A percentile compares a stretch with the other conserved stretches of the same genome.
These are phyloP conservation scores for Ginglymostoma cirratum DNA, from an alignment of 2,113 vertebrate species.

Conservation along the genomic window DNA sequence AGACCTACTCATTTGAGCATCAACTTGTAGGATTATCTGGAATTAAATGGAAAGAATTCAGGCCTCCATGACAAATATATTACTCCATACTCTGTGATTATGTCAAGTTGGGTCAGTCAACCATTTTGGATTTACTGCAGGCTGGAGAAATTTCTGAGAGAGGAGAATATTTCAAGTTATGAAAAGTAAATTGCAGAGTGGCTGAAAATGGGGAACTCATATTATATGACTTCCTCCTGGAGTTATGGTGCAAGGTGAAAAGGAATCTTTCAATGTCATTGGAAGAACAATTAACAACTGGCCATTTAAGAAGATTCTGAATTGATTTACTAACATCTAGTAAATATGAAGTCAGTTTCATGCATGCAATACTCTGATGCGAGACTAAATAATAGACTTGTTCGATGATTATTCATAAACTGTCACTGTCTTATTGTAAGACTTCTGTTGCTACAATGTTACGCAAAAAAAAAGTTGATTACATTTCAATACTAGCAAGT, in stretches of 20 bases:
- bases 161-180: background rate
- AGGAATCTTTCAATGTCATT: background rate
- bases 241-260: background rate
- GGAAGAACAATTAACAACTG: background rate
- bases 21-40: background rate
- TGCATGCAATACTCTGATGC: background rate
- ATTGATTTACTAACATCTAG: background rate
- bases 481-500: background rate
- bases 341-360: background rate
- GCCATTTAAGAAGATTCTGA: background rate
- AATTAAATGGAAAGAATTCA: background rate
- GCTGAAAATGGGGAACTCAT: background rate
- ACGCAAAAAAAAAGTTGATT: background rate
- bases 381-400: background rate
- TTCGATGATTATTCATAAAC: background rate
- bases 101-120: background rate
- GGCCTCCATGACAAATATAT: background rate
- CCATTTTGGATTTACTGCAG: background rate
- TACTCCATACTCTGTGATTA: background rate
- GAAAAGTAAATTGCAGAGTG: background rate
- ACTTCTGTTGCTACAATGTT: background rate
- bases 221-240: background rate
- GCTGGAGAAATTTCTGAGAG: background rate
- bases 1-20: background rate
- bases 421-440: background rate